Base-by-base conservation (phyloP, 2,113 vertebrate species). In the Clarias macrocephalus region DNA sequence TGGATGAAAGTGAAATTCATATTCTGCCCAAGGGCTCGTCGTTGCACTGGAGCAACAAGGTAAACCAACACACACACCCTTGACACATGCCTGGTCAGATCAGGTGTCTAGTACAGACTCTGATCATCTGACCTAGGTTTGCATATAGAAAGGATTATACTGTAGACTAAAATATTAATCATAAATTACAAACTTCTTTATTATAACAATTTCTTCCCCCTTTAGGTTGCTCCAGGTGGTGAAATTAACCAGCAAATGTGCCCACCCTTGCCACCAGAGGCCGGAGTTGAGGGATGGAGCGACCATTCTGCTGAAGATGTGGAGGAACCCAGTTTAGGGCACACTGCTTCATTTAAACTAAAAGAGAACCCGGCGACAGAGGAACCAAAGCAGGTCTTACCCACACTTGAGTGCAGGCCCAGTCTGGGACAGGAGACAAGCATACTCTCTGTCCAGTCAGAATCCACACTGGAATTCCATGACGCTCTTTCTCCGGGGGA, bases 401-500 rank as follows among this genome's bases (percentile, higher is more conserved):
- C 88, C 75, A n/a, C 70, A 52, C 21, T 56, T 91, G 88, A 66
- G 15, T 65, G 84, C 33, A 88, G 30, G 11, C 83, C 93, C 42
- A 93, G 82, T 80, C 84, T 94, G 54, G 94, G 92, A 33, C 89
- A 93, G 28, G 96, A 97, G 86, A 91, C 92, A 0, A 96, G 96
- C 89, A 91, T 89, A 0, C 12, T 88, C 1, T 96, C 96, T 84
- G 80, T 90, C 30, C 94, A 87, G 28, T 94, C 95, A 52, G 96
- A 97, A 85, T 95, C 95, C 59, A 95, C 96, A 11, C 90, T 97
- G 68, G 97, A 98, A 70, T 98, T 93, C 88, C 95, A 96, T 21
- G 96, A 97, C 87, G 96, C 96, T 16, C 95, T 93, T 13, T 93
- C 93, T 1, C 93, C 95, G 9, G 91, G 88, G 3, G 94, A 96